Base-by-base conservation (phyloP, 64 coral and sea anemone species). In the Montipora foliosa region DNA sequence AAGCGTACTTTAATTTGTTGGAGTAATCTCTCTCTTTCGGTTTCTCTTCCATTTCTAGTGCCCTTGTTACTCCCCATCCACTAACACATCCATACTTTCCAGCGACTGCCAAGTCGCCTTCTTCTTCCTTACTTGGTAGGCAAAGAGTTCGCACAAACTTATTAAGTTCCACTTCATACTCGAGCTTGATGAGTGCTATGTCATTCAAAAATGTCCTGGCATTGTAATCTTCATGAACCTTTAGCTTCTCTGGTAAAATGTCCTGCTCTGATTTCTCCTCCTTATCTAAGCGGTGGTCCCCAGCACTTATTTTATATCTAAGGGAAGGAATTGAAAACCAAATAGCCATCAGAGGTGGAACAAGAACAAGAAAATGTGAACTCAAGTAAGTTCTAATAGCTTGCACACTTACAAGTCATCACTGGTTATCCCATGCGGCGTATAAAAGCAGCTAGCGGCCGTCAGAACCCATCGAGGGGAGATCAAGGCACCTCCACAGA, bases 401-500 rank as follows among this genome's bases (percentile, higher is more conserved):
- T 24, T 24, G 22, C 22, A 24, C 22, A 24, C 22, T 24, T 24
- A 24, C 22, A 24, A 24, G 22, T 24, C 0, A 24, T 24, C 22
- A 24, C 22, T 24, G 22, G 22, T 24, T 24, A 55, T 6, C 9
- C 9, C 5, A 55, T 55, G 5, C 52, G 5, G 52, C 0, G 9
- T 5, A 55, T 55, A 55, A 55, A 55, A 55, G 52, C 52, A 55
- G 52, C 89, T 84, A 4, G 92, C 92, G 6, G 92, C 96, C 4
- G 96, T 94, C 67, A 97, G 83, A 44, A 97, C 84, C 84, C 92
- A 97, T 58, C 52, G 84, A n/a, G 70, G 62, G 8, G 67, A 49
- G 67, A 97, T 97, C 9, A 97, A 61, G 69, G 92, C 88, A 78
- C 96, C 96, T 37, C 92, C 92, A 85, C 92, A 97, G 10, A 49